A percentile compares a stretch with the other conserved stretches of the same genome.
Evolutionary conservation across 23 tunicate species (phyloP).

Genomic region (Diplosoma virens): DNA sequence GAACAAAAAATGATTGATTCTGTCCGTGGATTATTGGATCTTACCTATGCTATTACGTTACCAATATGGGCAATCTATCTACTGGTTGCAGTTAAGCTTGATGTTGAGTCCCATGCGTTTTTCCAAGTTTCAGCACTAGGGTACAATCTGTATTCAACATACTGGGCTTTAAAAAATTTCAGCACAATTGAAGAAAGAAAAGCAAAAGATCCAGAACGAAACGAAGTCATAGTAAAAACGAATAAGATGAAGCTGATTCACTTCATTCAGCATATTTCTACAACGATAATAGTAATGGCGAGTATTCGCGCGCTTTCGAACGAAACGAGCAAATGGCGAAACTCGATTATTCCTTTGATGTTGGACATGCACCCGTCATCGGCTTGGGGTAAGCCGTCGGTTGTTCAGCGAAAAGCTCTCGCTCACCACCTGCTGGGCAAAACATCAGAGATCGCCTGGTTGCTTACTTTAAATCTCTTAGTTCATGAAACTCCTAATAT

Average conservation of each 20-base stretch:
- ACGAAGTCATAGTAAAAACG: background rate
- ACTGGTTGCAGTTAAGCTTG: slow-evolving; percentile 16
- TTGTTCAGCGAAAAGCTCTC: slow-evolving; percentile 64
- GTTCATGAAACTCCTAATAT: slow-evolving; percentile 65
- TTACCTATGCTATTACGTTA: slow-evolving; percentile 41
- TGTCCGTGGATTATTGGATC: slow-evolving; percentile 54
- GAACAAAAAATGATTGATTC: slow-evolving; percentile 38
- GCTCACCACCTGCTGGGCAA: slow-evolving; percentile 78
- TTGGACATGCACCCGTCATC: slow-evolving; percentile 59
- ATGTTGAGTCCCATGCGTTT: slow-evolving; percentile 69
- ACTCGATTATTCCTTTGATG: slow-evolving; percentile 66
- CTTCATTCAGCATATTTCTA: slow-evolving; percentile 21
- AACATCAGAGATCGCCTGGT: slow-evolving; percentile 58
- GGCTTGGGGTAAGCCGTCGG: slow-evolving; percentile 35
- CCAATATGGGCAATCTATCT: slow-evolving; percentile 41
- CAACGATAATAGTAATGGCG: slow-evolving; percentile 24
- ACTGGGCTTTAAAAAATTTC: slow-evolving; percentile 60
- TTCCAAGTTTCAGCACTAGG: slow-evolving; percentile 49
- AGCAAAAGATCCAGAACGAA: background rate
- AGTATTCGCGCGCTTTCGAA: slow-evolving; percentile 51
- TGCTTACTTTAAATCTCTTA: slow-evolving; percentile 34
- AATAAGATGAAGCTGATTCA: slow-evolving; percentile 18
- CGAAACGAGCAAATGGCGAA: slow-evolving; percentile 78
- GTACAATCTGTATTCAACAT: slow-evolving; percentile 46
- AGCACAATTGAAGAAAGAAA: background rate